Conservation (phyloP, 2,888 invertebrate genomes). For the Nectonema munidae region DNA sequence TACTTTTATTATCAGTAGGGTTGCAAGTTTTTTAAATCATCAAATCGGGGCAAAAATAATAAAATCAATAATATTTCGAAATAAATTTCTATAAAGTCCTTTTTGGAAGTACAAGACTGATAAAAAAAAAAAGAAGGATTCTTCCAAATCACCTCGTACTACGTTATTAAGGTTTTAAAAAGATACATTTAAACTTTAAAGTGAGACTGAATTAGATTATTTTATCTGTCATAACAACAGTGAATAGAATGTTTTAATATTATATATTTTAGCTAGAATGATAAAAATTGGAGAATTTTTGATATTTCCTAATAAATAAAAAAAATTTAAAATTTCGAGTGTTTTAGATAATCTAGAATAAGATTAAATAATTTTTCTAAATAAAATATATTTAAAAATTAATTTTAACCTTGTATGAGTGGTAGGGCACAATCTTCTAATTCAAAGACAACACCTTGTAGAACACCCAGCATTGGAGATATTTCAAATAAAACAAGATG, state of each 20-base stretch:
- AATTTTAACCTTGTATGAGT: conserved; percentile 33
- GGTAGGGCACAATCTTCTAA: conserved; percentile 73
- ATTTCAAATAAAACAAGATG: conserved; percentile 69
- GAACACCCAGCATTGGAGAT: conserved; percentile 64
- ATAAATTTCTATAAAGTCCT: neutral
- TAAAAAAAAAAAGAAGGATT: too few relatives aligned
- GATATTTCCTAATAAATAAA: neutral
- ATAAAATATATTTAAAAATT: neutral
- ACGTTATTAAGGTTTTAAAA: too few relatives aligned
- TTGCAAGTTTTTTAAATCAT: too few relatives aligned
- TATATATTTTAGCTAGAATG: too few relatives aligned
- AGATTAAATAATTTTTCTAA: neutral
- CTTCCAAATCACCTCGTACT: too few relatives aligned
- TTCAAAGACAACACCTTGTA: conserved; percentile 94
- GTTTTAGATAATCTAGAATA: neutral
- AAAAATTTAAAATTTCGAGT: neutral
- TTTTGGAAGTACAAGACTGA: neutral
- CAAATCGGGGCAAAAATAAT: too few relatives aligned
- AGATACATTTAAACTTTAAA: too few relatives aligned
- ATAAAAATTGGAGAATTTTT: neutral
- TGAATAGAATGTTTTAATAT: too few relatives aligned
- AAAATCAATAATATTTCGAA: conserved; percentile 9
- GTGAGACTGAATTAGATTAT: too few relatives aligned
- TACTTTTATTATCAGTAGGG: too few relatives aligned
- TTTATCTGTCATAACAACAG: too few relatives aligned